Evolutionary conservation across 2,113 vertebrate species (phyloP), one percentile per base, ranked within the genome.

Genomic region (Electrona antarctica): DNA sequence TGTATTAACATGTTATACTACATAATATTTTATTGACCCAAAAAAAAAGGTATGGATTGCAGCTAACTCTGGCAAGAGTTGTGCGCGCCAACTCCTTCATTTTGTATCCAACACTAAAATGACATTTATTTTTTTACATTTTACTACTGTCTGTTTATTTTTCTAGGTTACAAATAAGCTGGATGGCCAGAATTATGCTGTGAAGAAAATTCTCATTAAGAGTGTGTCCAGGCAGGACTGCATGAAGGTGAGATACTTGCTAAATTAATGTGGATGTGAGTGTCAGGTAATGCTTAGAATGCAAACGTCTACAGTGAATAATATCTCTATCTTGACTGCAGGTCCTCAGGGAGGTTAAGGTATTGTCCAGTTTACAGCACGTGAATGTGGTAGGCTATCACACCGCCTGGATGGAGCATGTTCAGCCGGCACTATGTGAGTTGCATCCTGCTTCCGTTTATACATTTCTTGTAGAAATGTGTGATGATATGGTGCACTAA

Each of bases 331-430:
- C 49, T 62, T 64, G 77, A 8, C 69, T 82, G 0, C 47, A 99
- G 98, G 96, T 99, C 0, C 93, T 99, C 2, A 92, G 96, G 63
- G 98, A 99, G 86, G 98, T 97, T 12, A 99, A 99, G 89, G 92
- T 99, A 47, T 86, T 99, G 79, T 97, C 98, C 7, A 95, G 96
- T 41, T 92, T 99, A 49, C 96, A 98, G 79, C 96, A 99, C 57
- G 88, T 92, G 4, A 95, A 93, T 57, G 93, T 99, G 0, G 97
- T 99, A 0, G 98, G 97, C 6, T 99, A 99, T 74, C 97, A 99
- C 90, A 98, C 97, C 3, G 97, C 98, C 0, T 99, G 98, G 98
- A 95, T 99, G 92, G 98, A 99, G 13, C 95, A 98, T 12, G 94
- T 97, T 71, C 96, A 98, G 60, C 90, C 93, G 48, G 58, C 80